phyloP scores from a whole-genome alignment of 37 sponge, comb jelly and placozoan species.

The Cliona cf. orientalis region DNA sequence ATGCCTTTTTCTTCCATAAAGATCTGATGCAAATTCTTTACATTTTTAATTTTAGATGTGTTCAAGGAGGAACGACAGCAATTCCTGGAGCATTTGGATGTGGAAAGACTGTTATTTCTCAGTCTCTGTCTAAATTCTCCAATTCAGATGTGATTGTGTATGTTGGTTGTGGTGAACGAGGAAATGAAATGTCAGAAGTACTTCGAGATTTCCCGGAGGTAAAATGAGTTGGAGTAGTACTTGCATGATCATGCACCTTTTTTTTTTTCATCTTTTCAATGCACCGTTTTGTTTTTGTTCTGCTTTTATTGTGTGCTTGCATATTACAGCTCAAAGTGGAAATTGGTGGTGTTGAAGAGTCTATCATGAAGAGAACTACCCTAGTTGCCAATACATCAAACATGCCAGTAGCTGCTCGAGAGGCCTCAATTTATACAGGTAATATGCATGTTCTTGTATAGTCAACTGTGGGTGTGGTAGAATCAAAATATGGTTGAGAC shows the following conservation, averaged over 20 bases:
- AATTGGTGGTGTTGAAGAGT: conserved; percentile 89
- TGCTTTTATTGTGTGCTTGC: neutral
- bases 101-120: conserved; percentile 99
- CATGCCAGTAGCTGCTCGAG: conserved; percentile 99
- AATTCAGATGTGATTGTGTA: conserved; percentile 99
- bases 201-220: conserved; percentile 98
- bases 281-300: neutral
- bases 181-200: conserved; percentile 99
- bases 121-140: conserved; percentile 96
- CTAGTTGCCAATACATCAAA: conserved; percentile 99
- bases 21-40: neutral
- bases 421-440: conserved; percentile 99
- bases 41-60: conserved; percentile 75
- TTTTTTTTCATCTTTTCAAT: neutral
- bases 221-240: neutral
- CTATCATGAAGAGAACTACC: conserved; percentile 98
- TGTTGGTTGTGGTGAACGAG: conserved; percentile 99
- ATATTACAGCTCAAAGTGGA: conserved; percentile 90
- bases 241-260: neutral
- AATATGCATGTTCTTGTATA: neutral
- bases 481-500: neutral
- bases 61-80: conserved; percentile 98
- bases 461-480: neutral
- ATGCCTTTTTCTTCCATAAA: neutral
- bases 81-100: conserved; percentile 99